Base-by-base conservation (phyloP, 2,888 invertebrate species). In the Eubasilissa splendida region DNA sequence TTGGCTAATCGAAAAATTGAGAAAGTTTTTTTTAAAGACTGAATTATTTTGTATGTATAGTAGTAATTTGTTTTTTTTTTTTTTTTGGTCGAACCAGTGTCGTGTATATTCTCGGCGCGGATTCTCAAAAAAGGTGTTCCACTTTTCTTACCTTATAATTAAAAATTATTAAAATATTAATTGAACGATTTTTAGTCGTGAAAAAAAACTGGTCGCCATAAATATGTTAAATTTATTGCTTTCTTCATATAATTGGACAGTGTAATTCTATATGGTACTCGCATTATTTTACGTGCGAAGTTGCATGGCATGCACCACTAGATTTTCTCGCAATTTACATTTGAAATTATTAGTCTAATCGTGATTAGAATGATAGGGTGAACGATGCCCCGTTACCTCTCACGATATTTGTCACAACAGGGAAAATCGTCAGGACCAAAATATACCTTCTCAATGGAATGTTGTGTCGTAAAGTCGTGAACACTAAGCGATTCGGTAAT, bases 151-250 rank as follows among this genome's bases (percentile, higher is more conserved):
- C 42, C 42, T 42, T 33, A 33, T 31, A 63, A 63, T 63, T 63
- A 33, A 63, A 63, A 63, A 12, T 63, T 63, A 31, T 63, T 22
- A 31, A 31, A 22, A 31, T 63, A 31, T 63, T 63, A 63, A 63
- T 63, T 63, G 63, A 63, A 33, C 63, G 63, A 63, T 63, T 63
- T 31, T 63, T 33, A 33, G 42, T 63, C 63, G 33, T n/a, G 14
- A 68, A 50, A 68, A 68, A 68, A 68, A 68, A 68, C 33, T 52
- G 5, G 68, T 68, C 14, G 68, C 52, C 42, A 68, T 68, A 68
- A 68, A 68, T 68, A 52, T 52, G 14, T 10, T 2, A 14, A 52
- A 68, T 68, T 68, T 68, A 68, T 68, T 50, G 68, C 14, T 68
- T 33, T 52, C 50, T 68, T 68, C 68, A 42, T 50, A 50, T 53